These are phyloP conservation scores for Panopea generosa DNA, from an alignment of 2,888 invertebrate species.

Conservation along the genomic window DNA sequence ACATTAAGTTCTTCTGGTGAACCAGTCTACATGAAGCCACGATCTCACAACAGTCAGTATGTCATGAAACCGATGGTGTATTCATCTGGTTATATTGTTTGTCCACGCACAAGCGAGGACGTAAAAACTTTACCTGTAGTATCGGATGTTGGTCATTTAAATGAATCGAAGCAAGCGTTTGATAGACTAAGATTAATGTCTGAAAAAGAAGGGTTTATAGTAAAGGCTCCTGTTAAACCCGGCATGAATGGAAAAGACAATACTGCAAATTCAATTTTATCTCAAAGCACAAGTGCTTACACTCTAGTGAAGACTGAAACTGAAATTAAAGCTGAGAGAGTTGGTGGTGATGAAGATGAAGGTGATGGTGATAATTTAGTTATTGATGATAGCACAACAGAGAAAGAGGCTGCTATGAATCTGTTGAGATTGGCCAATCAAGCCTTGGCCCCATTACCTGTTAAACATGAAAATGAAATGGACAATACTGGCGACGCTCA, in stretches of 20 bases:
- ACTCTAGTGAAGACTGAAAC: constrained; percentile 6
- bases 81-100: constrained; percentile 48
- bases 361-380: constrained; percentile 33
- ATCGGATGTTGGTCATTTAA: background rate
- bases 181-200: background rate
- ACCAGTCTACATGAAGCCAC: background rate
- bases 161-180: background rate
- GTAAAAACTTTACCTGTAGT: constrained; percentile 13
- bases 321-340: constrained; percentile 18
- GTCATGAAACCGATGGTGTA: constrained; percentile 48
- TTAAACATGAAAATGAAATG: constrained; percentile 1
- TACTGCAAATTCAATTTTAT: background rate
- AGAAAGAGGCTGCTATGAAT: constrained; percentile 72
- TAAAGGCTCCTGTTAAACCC: background rate
- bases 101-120: constrained; percentile 23
- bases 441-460: constrained; percentile 32
- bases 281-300: background rate
- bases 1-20: background rate
- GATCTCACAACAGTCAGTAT: background rate
- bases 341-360: constrained; percentile 33
- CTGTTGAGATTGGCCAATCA: constrained; percentile 70
- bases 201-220: background rate
- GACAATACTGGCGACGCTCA: background rate
- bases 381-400: constrained; percentile 48
- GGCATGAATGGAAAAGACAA: background rate